Conservation (phyloP, 2,797 vertebrate species). For the Poliocrania exsul region DNA sequence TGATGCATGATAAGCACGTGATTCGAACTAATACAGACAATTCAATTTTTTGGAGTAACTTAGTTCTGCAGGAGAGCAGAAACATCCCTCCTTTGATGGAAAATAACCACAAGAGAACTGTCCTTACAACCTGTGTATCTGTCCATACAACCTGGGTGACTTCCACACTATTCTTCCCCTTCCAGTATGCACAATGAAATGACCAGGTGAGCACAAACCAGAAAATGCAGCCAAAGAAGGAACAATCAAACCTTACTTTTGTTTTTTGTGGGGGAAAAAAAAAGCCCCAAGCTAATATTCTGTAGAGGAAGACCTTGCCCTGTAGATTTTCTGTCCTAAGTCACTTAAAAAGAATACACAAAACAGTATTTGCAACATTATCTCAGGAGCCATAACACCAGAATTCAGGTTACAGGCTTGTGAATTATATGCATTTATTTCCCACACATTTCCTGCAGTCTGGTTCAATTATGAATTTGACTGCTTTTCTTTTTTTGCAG, state of each 20-base stretch:
- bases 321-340: neutral
- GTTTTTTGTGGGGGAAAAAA: neutral
- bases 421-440: constrained; percentile 44
- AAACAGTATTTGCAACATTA: neutral
- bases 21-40: neutral
- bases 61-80: neutral
- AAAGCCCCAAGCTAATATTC: neutral
- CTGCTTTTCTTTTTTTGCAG: neutral
- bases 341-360: neutral
- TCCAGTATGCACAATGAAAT: accelerated
- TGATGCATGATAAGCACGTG: accelerated
- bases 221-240: neutral
- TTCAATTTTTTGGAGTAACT: neutral
- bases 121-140: neutral
- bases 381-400: neutral
- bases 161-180: accelerated
- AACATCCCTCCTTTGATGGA: neutral
- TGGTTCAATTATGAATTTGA: constrained; percentile 70
- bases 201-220: neutral
- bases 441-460: constrained; percentile 41
- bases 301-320: neutral
- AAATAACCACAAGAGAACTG: neutral
- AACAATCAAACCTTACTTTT: neutral
- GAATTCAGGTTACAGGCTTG: neutral
- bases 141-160: neutral